phyloP scores from a whole-genome alignment of 2,888 invertebrate species.

The Caenorhabditis uteleia region DNA sequence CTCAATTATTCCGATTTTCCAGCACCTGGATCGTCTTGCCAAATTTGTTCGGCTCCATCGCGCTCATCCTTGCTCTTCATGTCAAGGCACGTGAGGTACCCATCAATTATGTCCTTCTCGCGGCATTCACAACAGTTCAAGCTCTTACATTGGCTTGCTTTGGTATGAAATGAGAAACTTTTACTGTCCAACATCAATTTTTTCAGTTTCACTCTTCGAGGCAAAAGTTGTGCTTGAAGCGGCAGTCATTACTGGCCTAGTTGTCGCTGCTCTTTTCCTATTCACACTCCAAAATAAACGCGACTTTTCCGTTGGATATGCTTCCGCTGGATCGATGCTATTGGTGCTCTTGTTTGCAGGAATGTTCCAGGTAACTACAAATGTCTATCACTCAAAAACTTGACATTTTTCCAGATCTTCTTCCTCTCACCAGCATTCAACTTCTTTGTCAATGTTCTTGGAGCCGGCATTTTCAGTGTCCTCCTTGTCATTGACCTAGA shows the following conservation, averaged over 20 bases:
- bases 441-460: constrained; percentile 78
- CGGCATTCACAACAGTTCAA: constrained; percentile 80
- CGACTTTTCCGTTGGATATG: constrained; percentile 81
- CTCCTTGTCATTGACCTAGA: constrained; percentile 87
- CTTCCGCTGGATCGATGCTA: constrained; percentile 71
- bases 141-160: constrained; percentile 82
- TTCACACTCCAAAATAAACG: constrained; percentile 85
- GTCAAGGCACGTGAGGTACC: constrained; percentile 82
- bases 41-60: constrained; percentile 75
- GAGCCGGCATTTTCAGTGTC: constrained; percentile 79
- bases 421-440: constrained; percentile 80
- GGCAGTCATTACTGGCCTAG: constrained; percentile 76
- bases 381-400: neutral
- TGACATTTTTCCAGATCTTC: constrained; percentile 75
- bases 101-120: constrained; percentile 81
- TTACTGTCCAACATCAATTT: neutral
- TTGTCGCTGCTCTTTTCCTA: constrained; percentile 77
- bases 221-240: constrained; percentile 81
- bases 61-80: constrained; percentile 78
- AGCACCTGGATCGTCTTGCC: constrained; percentile 72
- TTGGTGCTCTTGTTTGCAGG: constrained; percentile 78
- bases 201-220: constrained; percentile 80
- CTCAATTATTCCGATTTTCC: no score
- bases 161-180: constrained; percentile 62
- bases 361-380: constrained; percentile 75